phyloP scores from a whole-genome alignment of 2,797 vertebrate species.

The Gymnothorax javanicus region DNA sequence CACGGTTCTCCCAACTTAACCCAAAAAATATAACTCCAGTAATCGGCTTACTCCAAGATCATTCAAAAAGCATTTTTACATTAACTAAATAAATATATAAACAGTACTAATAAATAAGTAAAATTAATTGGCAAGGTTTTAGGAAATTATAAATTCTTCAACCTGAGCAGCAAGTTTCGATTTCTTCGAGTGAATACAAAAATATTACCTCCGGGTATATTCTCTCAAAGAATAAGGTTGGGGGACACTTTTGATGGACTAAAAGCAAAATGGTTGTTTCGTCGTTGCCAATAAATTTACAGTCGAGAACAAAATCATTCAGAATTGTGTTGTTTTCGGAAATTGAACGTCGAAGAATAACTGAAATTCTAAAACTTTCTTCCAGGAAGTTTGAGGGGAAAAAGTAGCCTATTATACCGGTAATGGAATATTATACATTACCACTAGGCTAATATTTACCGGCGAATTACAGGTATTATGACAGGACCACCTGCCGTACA shows the following conservation, averaged over 20 bases:
- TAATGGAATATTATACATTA: no score
- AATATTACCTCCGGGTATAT: not conserved
- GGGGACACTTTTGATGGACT: not conserved
- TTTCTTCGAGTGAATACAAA: not conserved
- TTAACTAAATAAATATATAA: no score
- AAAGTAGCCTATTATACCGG: no score
- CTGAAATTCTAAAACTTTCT: not conserved
- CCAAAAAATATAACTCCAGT: no score
- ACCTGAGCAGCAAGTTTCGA: not conserved
- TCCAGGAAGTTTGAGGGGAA: not conserved
- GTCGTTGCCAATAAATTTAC: not conserved
- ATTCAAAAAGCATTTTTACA: not conserved
- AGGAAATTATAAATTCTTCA: not conserved
- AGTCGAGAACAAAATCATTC: not conserved
- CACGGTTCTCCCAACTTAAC: no score
- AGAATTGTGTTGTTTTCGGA: not conserved
- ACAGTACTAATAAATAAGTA: no score
- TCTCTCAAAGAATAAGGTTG: not conserved
- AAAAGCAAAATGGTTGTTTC: not conserved
- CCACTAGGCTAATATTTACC: no score
- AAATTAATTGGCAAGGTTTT: not conserved
- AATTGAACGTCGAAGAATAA: not conserved
- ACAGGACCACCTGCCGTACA: no score
- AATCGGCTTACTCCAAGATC: no score
- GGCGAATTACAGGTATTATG: no score